Conservation (phyloP, 2,888 invertebrate genomes). For the Chloromyia formosa region DNA sequence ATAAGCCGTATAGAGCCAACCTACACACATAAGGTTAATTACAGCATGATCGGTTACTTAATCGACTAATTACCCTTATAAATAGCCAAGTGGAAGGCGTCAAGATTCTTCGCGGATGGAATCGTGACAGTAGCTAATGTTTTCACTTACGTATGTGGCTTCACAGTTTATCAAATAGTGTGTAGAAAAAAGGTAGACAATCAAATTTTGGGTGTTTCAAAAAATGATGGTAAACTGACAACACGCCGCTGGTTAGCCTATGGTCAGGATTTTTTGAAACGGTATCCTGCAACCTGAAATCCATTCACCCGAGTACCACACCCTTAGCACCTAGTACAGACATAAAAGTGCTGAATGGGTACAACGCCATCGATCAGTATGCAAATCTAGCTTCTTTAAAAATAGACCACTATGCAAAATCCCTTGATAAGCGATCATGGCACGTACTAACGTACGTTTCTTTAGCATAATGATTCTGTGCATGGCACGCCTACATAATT, state of each 20-base stretch:
- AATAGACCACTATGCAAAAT: constrained; percentile 20
- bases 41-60: constrained; percentile 13
- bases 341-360: too few species aligned
- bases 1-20: constrained; percentile 17
- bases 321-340: too few species aligned
- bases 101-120: constrained; percentile 9
- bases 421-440: background rate
- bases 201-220: too few species aligned
- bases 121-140: constrained; percentile 14
- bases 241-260: too few species aligned
- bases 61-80: constrained; percentile 24
- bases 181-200: too few species aligned
- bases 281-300: too few species aligned
- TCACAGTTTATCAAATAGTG: too few species aligned
- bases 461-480: background rate
- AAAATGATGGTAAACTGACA: too few species aligned
- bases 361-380: background rate
- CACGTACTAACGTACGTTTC: background rate
- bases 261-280: too few species aligned
- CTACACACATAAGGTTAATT: constrained; percentile 28
- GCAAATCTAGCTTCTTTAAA: background rate
- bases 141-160: background rate
- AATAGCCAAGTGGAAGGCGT: constrained; percentile 26
- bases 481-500: too few species aligned
- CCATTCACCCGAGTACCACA: too few species aligned